Evolutionary conservation across 1,140 invertebrate genomes (phyloP).

Genomic region (Octopus bimaculoides): DNA sequence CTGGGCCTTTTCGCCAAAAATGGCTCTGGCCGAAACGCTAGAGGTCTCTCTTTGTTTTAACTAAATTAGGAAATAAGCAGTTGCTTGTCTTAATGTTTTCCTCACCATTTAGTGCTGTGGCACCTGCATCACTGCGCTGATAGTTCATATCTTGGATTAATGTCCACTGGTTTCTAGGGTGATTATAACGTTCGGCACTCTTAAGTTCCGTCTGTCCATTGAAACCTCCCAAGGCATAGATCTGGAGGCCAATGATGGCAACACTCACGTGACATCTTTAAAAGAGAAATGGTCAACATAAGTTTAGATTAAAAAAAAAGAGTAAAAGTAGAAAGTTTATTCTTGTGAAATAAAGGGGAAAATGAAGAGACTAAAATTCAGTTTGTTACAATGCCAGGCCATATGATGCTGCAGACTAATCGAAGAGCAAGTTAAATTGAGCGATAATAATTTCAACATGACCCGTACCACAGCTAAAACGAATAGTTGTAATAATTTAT

Average conservation of each 20-base stretch:
- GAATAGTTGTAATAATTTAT: no score
- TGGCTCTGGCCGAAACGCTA: no score
- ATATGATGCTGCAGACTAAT: no score
- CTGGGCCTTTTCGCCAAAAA: no score
- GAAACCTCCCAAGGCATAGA: slow-evolving; percentile 74
- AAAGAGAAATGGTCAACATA: neutral
- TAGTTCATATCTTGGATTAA: slow-evolving; percentile 58
- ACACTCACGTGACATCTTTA: slow-evolving; percentile 64
- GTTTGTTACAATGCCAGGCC: no score
- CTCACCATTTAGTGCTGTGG: slow-evolving; percentile 61
- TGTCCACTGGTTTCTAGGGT: slow-evolving; percentile 58
- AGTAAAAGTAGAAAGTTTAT: neutral
- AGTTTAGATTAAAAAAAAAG: neutral
- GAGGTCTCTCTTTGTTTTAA: no score
- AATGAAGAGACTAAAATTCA: no score
- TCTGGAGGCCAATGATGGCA: slow-evolving; percentile 68
- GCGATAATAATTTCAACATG: no score
- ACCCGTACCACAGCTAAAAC: no score
- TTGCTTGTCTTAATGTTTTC: neutral
- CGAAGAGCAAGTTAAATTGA: no score
- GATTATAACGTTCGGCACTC: slow-evolving; percentile 58
- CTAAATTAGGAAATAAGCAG: neutral
- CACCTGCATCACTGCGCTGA: slow-evolving; percentile 75
- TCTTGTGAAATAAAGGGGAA: no score
- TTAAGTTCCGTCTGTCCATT: slow-evolving; percentile 58